Conservation (phyloP, 2,113 vertebrate species). For the Rafetus swinhoei region DNA sequence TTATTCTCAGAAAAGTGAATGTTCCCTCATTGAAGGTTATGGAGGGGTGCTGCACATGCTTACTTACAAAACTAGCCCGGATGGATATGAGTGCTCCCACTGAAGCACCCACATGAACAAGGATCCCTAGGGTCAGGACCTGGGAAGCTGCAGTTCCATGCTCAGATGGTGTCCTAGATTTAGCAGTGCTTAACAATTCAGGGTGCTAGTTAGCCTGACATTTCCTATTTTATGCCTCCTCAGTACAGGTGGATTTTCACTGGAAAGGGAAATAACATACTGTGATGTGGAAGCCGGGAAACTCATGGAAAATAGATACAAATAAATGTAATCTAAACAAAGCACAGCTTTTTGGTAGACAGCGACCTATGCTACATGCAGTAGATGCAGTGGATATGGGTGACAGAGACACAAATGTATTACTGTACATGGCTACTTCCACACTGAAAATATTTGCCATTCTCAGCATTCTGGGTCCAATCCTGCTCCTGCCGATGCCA, state of each 20-base stretch:
- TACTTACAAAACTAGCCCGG: not conserved
- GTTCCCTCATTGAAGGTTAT: not conserved
- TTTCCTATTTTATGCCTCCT: too few relatives aligned
- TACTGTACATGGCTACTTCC: not conserved
- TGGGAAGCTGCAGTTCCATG: not conserved
- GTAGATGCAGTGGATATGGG: not conserved
- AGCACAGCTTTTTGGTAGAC: not conserved
- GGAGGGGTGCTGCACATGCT: not conserved
- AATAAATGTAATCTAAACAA: not conserved
- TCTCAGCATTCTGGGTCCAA: not conserved
- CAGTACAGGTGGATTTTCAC: not conserved
- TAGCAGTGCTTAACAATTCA: too few relatives aligned
- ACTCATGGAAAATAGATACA: not conserved
- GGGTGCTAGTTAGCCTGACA: too few relatives aligned
- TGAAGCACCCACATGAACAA: not conserved
- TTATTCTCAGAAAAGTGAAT: not conserved
- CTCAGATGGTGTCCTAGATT: too few relatives aligned
- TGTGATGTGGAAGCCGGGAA: not conserved
- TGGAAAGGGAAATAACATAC: not conserved
- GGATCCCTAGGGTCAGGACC: not conserved
- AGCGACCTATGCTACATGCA: not conserved
- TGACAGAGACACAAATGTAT: not conserved
- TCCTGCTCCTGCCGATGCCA: not conserved
- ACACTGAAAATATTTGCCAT: not conserved
- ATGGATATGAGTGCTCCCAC: not conserved